A percentile compares a stretch with the other conserved stretches of the same genome.
Conservation (phyloP, 2,797 vertebrate genomes). For the Perodicticus potto region DNA sequence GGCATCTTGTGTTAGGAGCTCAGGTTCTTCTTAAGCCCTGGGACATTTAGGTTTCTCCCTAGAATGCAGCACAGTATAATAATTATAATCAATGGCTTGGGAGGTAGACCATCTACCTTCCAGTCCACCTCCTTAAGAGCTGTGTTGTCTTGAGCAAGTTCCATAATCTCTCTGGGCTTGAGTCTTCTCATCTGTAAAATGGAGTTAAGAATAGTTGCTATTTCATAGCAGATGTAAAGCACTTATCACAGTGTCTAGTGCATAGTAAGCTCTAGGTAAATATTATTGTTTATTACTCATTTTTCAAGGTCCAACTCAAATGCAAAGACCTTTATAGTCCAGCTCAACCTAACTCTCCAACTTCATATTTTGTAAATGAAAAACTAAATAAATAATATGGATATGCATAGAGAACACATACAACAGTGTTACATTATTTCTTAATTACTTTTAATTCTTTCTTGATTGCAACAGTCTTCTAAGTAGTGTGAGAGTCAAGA, state of each 20-base stretch:
- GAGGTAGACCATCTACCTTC: not conserved
- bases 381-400: not conserved
- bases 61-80: not conserved
- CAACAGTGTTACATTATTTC: not conserved
- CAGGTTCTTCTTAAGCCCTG: not conserved
- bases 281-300: not conserved
- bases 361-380: not conserved
- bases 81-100: not conserved
- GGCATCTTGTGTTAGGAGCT: not conserved
- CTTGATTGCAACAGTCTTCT: slow-evolving; percentile 10
- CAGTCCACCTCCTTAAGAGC: not conserved
- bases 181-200: slow-evolving; percentile 17
- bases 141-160: not conserved
- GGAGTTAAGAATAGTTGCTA: not conserved
- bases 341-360: not conserved
- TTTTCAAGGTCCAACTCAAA: not conserved
- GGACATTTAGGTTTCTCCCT: not conserved
- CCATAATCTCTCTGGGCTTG: not conserved
- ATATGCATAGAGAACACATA: not conserved
- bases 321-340: not conserved
- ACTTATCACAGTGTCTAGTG: not conserved
- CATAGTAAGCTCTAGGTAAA: not conserved
- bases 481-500: not conserved
- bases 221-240: not conserved
- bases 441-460: slow-evolving; percentile 15